These are phyloP conservation scores for Drosophila eugracilis DNA, from an alignment of 1,140 invertebrate species.

Conservation along the genomic window DNA sequence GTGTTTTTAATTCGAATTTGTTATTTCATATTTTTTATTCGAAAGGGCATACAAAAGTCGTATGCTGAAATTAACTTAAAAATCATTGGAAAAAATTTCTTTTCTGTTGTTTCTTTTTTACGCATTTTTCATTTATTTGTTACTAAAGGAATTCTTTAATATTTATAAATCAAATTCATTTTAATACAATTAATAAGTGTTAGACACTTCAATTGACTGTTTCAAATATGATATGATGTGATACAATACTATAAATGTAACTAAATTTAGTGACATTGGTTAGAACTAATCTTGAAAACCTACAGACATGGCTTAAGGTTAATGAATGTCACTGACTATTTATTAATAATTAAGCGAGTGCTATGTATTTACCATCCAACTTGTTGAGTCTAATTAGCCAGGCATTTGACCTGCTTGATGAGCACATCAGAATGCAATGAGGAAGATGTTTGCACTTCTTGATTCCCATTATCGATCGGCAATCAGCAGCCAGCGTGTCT, in stretches of 20 bases:
- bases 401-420: slow-evolving; percentile 44
- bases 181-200: too few species aligned
- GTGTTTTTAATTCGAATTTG: not conserved
- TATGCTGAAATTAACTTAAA: too few species aligned
- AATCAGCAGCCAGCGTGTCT: slow-evolving; percentile 34
- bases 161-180: too few species aligned
- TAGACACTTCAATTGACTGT: too few species aligned
- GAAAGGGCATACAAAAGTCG: slow-evolving; percentile 19
- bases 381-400: slow-evolving; percentile 24
- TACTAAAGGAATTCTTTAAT: too few species aligned
- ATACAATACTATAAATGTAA: too few species aligned
- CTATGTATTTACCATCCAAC: slow-evolving; percentile 17
- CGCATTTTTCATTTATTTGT: too few species aligned
- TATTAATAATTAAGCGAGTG: slow-evolving; percentile 29
- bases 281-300: not conserved
- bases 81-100: too few species aligned
- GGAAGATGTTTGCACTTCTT: slow-evolving; percentile 45
- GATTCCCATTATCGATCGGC: slow-evolving; percentile 40
- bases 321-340: not conserved
- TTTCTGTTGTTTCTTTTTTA: too few species aligned
- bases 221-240: too few species aligned
- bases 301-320: not conserved
- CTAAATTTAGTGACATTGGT: not conserved
- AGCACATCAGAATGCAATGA: slow-evolving; percentile 53
- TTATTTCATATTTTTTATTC: too few species aligned